phyloP scores from a whole-genome alignment of 2,888 invertebrate species.

The Diplolepis rosae region DNA sequence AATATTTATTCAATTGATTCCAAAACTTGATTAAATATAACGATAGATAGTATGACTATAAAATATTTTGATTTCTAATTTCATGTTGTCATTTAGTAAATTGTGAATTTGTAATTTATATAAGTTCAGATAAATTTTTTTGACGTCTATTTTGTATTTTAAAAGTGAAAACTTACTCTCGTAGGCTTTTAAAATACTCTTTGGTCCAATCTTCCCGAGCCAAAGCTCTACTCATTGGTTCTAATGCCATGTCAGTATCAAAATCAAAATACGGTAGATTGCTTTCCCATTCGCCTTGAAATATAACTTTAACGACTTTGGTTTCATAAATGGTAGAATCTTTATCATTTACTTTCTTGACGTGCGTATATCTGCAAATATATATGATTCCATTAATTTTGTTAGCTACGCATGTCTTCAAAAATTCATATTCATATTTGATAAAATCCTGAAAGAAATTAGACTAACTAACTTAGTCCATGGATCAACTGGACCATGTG shows the following conservation, averaged over 20 bases:
- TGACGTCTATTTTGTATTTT: neutral
- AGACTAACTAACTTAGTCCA: no score
- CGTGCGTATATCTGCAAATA: neutral
- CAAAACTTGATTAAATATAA: no score
- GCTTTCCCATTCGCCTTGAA: constrained; percentile 10
- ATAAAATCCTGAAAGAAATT: no score
- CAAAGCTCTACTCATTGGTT: neutral
- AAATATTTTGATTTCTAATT: no score
- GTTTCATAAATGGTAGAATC: neutral
- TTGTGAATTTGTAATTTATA: no score
- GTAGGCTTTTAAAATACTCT: constrained; percentile 7
- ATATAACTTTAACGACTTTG: constrained; percentile 13
- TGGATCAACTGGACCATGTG: no score
- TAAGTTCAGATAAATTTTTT: neutral
- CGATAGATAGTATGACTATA: no score
- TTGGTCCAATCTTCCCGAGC: constrained; percentile 24
- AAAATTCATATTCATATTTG: no score
- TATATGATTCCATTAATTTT: neutral
- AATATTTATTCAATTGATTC: no score
- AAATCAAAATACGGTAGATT: constrained; percentile 16
- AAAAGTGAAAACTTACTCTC: constrained; percentile 1
- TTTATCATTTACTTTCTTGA: neutral
- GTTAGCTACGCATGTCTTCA: neutral
- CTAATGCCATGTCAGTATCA: constrained; percentile 6
- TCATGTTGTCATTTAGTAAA: no score